Conservation (phyloP, 2,888 invertebrate genomes). For the Papilio demoleus region DNA sequence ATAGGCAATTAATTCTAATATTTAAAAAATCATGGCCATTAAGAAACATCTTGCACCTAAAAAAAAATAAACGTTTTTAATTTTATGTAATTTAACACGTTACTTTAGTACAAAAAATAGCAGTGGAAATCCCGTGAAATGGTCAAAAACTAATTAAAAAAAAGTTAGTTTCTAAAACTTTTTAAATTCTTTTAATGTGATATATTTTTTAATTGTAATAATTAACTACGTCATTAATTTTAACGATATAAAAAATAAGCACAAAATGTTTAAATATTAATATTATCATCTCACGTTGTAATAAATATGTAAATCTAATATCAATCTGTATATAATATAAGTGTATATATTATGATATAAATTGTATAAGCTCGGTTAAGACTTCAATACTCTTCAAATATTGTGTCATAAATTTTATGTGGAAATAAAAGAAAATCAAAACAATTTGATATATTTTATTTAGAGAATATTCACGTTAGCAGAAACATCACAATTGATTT, state of each 20-base stretch:
- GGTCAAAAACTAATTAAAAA: no score
- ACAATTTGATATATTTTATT: slow-evolving; percentile 31
- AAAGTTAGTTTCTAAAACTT: no score
- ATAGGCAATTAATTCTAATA: not conserved
- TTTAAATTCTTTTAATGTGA: no score
- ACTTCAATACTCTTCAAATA: slow-evolving; percentile 46
- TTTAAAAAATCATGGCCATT: slow-evolving; percentile 6
- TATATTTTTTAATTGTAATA: not conserved
- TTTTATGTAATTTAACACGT: no score
- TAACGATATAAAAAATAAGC: not conserved
- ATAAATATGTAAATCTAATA: slow-evolving; percentile 23
- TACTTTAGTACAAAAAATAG: no score
- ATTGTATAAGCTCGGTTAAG: slow-evolving; percentile 48
- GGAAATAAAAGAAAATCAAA: slow-evolving; percentile 52
- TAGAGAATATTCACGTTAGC: not conserved
- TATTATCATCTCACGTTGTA: slow-evolving; percentile 15
- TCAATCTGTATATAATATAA: slow-evolving; percentile 28
- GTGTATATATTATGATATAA: slow-evolving; percentile 31
- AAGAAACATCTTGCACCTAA: not conserved
- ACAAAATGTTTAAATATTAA: not conserved
- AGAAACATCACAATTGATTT: no score
- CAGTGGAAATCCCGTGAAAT: no score
- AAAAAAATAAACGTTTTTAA: not conserved
- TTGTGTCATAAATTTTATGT: slow-evolving; percentile 51
- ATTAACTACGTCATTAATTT: not conserved